Percentiles rank a stretch among this genome's conserved stretches.
Evolutionary conservation across 2,797 vertebrate species (phyloP).

Genomic region (Podarcis lilfordi): DNA sequence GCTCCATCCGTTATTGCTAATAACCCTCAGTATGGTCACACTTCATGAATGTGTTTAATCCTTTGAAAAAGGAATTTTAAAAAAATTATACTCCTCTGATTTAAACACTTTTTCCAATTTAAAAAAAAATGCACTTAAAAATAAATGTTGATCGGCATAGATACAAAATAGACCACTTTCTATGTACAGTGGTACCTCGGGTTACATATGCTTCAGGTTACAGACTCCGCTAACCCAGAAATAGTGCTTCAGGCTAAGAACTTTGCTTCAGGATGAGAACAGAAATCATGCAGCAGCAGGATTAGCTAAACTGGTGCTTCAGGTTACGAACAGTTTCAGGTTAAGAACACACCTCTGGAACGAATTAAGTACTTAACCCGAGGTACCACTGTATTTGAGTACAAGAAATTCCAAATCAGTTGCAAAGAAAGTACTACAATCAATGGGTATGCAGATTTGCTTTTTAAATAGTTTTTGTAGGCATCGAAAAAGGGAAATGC

Average conservation of each 20-base stretch:
- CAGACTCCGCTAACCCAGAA: no score
- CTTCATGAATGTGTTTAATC: background rate
- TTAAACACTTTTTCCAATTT: background rate
- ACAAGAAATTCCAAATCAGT: background rate
- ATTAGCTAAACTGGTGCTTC: no score
- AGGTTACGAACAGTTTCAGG: no score
- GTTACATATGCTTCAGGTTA: no score
- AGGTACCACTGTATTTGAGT: background rate
- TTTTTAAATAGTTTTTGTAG: background rate
- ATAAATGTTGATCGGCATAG: background rate
- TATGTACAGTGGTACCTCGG: no score
- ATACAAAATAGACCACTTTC: background rate
- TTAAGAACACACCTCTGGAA: no score
- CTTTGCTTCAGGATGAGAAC: no score
- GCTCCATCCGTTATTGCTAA: background rate
- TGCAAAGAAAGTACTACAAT: background rate
- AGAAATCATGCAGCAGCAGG: no score
- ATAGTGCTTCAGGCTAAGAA: no score
- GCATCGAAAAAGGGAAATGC: background rate
- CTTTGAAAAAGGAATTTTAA: background rate
- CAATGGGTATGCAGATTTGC: background rate
- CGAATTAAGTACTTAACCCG: no score
- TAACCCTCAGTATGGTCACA: no score
- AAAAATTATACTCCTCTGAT: background rate
- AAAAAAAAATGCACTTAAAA: background rate